Base-by-base conservation (phyloP, 2,113 vertebrate genomes). In the Seriola aureovittata region DNA sequence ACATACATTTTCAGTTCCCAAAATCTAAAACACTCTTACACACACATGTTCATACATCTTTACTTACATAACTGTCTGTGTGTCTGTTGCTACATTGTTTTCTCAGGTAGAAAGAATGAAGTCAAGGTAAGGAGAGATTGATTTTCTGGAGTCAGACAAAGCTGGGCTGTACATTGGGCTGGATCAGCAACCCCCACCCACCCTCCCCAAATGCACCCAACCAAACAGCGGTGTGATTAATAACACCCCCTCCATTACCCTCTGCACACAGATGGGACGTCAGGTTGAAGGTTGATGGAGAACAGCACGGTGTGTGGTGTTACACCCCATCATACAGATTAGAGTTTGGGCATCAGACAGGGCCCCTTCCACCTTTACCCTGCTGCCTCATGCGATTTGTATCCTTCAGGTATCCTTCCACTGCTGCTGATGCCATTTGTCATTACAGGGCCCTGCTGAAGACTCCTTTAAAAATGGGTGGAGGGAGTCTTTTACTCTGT, bases 261-360 rank as follows among this genome's bases (percentile, higher is more conserved):
- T 91, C 89, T 91, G 86, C 90, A 90, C 91, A 92, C 92, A 91
- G 89, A 94, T 81, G 92, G 92, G 89, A 86, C 75, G 75, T 89
- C 89, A 89, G 94, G 91, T 92, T 93, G 92, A 94, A 94, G 93
- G 92, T 92, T 93, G 94, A 93, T 85, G 85, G 92, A 91, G 90
- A 93, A 86, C 89, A 91, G 87, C 80, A 29, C 77, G 19, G 82
- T 82, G 88, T 89, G 89, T 60, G 89, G 85, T 80, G 85, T 82
- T 85, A 88, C 87, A 80, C 83, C 78, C 85, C 80, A 70, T 91
- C 93, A 88, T 85, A 91, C 87, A 86, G 87, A 92, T 92, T 83
- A 90, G 80, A 81, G 63, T 85, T 90, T n/a, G 72, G 90, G 89
- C 86, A 88, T 89, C 64, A 86, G 85, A 87, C 74, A 72, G 69